Conservation (phyloP, 2,888 invertebrate genomes). For the Lepetodrilus schrolli region DNA sequence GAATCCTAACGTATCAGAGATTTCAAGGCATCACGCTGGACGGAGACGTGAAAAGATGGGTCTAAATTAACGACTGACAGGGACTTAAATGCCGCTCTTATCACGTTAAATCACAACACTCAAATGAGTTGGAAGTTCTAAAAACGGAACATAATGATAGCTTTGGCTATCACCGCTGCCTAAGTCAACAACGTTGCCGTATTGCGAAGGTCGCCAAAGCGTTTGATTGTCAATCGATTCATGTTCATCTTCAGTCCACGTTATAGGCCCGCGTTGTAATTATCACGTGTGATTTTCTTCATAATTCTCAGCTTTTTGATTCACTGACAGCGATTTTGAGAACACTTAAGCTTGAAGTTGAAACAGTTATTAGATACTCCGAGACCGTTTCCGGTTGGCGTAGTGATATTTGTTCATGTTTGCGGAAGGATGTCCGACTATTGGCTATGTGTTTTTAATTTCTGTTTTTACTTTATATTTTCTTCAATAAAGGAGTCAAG, state of each 20-base stretch:
- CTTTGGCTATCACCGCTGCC: neutral
- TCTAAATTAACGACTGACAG: neutral
- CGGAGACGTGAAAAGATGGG: neutral
- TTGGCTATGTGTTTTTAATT: neutral
- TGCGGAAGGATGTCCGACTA: neutral
- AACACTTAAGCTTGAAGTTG: too few species aligned
- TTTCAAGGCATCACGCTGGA: neutral
- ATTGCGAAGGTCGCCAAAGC: neutral
- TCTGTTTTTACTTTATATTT: neutral
- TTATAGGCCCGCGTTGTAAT: neutral
- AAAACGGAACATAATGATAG: neutral
- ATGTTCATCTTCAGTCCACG: neutral
- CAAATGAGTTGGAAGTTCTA: neutral
- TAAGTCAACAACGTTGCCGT: neutral
- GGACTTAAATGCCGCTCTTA: neutral
- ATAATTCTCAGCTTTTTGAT: neutral
- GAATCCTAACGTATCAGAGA: neutral
- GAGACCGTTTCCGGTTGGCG: neutral
- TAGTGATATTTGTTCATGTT: neutral
- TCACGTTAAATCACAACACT: neutral
- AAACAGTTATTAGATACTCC: neutral
- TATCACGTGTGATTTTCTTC: neutral
- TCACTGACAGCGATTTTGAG: too few species aligned
- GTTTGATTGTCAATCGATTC: conserved; percentile 2
- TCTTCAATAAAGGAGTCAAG: too few species aligned